phyloP scores from a whole-genome alignment of 1,140 invertebrate genomes.

The Cydia splendana region DNA sequence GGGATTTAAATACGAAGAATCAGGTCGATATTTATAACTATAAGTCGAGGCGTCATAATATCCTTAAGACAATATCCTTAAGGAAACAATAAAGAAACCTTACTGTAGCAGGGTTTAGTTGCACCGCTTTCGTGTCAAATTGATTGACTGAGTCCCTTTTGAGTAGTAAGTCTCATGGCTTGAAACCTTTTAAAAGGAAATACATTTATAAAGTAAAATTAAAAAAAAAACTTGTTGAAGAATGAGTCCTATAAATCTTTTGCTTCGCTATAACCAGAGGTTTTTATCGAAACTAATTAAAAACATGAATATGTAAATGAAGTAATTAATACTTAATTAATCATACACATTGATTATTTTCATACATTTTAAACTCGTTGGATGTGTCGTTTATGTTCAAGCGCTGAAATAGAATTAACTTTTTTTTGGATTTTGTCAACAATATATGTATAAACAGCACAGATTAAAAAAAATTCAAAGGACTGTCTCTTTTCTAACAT shows the following conservation, averaged over 20 bases:
- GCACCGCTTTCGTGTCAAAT: background rate
- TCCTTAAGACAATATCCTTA: background rate
- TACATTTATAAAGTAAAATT: background rate
- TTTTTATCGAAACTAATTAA: no score
- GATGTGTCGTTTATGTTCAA: background rate
- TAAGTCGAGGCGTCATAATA: background rate
- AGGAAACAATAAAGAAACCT: background rate
- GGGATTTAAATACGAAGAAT: background rate
- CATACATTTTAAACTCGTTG: no score
- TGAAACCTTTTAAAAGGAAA: background rate
- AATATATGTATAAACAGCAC: background rate
- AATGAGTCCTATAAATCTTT: no score
- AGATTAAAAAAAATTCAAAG: no score
- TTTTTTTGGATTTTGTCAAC: background rate
- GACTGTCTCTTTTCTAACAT: no score
- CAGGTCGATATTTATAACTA: background rate
- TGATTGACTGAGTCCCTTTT: background rate
- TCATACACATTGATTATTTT: no score
- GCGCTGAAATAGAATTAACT: background rate
- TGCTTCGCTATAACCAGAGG: no score
- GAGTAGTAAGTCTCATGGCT: background rate
- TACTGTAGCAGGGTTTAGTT: background rate
- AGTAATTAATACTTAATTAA: no score
- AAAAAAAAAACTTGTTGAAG: no score
- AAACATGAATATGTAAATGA: no score